phyloP scores from a whole-genome alignment of 2,888 invertebrate species.

The Melipona bicolor region DNA sequence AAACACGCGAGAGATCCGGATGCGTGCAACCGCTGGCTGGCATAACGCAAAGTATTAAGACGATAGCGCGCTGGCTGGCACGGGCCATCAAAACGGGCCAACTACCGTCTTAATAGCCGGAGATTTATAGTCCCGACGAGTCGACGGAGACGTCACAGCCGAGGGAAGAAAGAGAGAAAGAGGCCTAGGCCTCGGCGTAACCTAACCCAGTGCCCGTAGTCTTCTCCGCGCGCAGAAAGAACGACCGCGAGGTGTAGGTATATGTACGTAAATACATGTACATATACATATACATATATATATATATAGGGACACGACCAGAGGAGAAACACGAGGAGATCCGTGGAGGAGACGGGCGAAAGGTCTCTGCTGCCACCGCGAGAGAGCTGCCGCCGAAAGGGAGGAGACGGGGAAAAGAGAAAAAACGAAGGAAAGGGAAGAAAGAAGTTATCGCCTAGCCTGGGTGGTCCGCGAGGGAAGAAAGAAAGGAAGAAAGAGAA shows the following conservation, averaged over 20 bases:
- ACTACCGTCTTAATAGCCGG: conserved; percentile 81
- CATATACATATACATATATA: background rate
- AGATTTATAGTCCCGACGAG: conserved; percentile 69
- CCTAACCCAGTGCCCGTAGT: conserved; percentile 60
- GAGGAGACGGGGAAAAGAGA: conserved; percentile 46
- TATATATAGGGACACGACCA: background rate
- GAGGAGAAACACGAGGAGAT: conserved; percentile 55
- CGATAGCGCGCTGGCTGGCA: conserved; percentile 70
- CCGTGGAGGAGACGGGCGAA: conserved; percentile 28
- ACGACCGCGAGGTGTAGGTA: conserved; percentile 31
- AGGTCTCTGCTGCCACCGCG: conserved; percentile 43
- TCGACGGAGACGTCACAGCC: conserved; percentile 57
- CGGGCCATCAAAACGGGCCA: conserved; percentile 82
- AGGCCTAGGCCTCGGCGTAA: conserved; percentile 53
- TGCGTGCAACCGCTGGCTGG: background rate
- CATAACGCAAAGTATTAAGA: conserved; percentile 54
- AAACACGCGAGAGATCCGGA: background rate
- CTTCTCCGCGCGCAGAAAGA: conserved; percentile 44
- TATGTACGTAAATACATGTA: background rate
- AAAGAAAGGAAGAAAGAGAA: background rate
- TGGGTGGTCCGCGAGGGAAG: conserved; percentile 50
- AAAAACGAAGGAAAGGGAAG: conserved; percentile 45
- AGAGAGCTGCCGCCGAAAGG: conserved; percentile 28
- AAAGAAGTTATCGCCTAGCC: conserved; percentile 56
- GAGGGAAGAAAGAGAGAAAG: conserved; percentile 36